A percentile compares a stretch with the other conserved stretches of the same genome.
These are phyloP conservation scores for Babylonia areolata DNA, from an alignment of 1,140 invertebrate species.

Conservation along the genomic window DNA sequence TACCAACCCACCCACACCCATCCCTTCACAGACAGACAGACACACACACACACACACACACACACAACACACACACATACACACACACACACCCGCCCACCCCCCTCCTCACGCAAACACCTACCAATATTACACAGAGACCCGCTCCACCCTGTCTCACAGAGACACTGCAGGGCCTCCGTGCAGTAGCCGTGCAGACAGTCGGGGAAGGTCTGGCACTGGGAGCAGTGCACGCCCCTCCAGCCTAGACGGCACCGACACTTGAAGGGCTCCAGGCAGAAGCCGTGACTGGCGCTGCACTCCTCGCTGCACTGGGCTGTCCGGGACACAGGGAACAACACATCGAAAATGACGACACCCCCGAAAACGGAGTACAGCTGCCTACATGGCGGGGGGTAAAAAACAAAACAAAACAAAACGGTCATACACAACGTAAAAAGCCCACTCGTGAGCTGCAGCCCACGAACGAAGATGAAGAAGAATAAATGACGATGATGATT, in stretches of 20 bases:
- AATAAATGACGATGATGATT: no score
- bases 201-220: constrained; percentile 78
- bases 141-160: constrained; percentile 80
- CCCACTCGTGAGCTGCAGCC: no score
- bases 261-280: constrained; percentile 92
- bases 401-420: no score
- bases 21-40: background rate
- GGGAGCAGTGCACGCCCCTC: constrained; percentile 76
- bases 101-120: constrained; percentile 7
- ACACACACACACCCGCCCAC: background rate
- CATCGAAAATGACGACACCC: no score
- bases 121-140: constrained; percentile 78
- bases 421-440: no score
- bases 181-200: constrained; percentile 78
- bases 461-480: no score
- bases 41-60: constrained; percentile 21
- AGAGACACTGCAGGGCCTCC: constrained; percentile 78
- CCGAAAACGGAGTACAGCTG: no score
- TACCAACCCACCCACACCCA: background rate
- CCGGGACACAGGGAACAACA: constrained; percentile 28
- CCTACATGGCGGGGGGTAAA: no score
- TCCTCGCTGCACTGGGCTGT: constrained; percentile 90
- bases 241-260: constrained; percentile 85
- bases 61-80: constrained; percentile 19
- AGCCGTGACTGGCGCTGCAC: constrained; percentile 90